Conservation (phyloP, 2,113 vertebrate genomes). For the Penelope pileata region DNA sequence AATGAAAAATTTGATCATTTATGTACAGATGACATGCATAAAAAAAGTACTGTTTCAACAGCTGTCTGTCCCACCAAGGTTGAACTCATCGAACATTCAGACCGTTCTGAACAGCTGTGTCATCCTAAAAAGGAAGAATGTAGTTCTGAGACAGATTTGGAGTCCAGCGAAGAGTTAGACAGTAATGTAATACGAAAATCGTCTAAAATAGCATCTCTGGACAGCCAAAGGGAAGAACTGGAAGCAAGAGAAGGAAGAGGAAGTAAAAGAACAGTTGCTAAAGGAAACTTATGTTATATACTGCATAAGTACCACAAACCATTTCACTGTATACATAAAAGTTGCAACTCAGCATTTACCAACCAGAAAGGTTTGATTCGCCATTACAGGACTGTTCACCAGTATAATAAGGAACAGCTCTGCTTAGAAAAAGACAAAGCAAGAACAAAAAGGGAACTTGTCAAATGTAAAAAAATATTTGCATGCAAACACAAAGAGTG, state of each 20-base stretch:
- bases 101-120: conserved; percentile 54
- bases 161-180: conserved; percentile 79
- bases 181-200: conserved; percentile 58
- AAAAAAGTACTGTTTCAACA: conserved; percentile 23
- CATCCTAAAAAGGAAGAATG: conserved; percentile 77
- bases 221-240: conserved; percentile 76
- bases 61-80: neutral
- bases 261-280: conserved; percentile 88
- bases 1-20: conserved; percentile 73
- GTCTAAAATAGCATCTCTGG: conserved; percentile 63
- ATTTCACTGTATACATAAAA: conserved; percentile 94
- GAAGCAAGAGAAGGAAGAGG: conserved; percentile 83
- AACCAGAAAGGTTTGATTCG: conserved; percentile 91
- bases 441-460: conserved; percentile 84
- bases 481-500: conserved; percentile 86
- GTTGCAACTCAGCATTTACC: conserved; percentile 90
- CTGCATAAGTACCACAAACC: conserved; percentile 93
- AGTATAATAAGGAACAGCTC: conserved; percentile 92
- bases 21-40: conserved; percentile 60
- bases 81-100: conserved; percentile 46
- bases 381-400: conserved; percentile 90
- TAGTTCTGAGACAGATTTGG: conserved; percentile 79
- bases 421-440: conserved; percentile 89
- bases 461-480: conserved; percentile 84
- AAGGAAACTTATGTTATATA: conserved; percentile 92